These are phyloP conservation scores for Boloria euphrosyne DNA, from an alignment of 2,888 invertebrate species.

Conservation along the genomic window DNA sequence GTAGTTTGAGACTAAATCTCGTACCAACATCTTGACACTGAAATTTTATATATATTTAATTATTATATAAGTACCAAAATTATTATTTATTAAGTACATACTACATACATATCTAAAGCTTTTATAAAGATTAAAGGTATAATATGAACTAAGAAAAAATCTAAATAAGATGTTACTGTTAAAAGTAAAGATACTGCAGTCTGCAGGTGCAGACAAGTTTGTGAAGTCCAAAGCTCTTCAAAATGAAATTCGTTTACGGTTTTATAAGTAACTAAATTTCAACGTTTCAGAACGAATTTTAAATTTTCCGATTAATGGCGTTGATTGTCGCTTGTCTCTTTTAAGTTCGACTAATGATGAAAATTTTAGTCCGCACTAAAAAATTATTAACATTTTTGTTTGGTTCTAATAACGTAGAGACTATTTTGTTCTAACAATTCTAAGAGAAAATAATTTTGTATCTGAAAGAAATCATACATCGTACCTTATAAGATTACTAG, in stretches of 20 bases:
- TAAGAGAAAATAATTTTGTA: too few species aligned
- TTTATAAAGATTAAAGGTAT: neutral
- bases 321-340: constrained; percentile 11
- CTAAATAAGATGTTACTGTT: neutral
- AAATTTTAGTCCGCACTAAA: neutral
- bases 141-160: neutral
- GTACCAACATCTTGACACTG: too few species aligned
- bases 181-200: neutral
- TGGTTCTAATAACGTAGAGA: too few species aligned
- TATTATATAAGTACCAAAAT: too few species aligned
- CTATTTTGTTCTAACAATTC: too few species aligned
- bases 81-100: too few species aligned
- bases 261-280: neutral
- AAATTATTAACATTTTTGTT: neutral
- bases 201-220: neutral
- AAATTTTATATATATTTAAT: too few species aligned
- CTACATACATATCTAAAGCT: too few species aligned
- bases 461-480: too few species aligned
- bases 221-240: neutral
- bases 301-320: neutral
- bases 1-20: too few species aligned
- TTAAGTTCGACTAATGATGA: constrained; percentile 3
- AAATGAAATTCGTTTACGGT: constrained; percentile 7
- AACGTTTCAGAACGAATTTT: neutral
- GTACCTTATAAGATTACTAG: too few species aligned